These are phyloP conservation scores for Varanus salvator DNA, from an alignment of 2,113 vertebrate genomes.

Conservation along the genomic window DNA sequence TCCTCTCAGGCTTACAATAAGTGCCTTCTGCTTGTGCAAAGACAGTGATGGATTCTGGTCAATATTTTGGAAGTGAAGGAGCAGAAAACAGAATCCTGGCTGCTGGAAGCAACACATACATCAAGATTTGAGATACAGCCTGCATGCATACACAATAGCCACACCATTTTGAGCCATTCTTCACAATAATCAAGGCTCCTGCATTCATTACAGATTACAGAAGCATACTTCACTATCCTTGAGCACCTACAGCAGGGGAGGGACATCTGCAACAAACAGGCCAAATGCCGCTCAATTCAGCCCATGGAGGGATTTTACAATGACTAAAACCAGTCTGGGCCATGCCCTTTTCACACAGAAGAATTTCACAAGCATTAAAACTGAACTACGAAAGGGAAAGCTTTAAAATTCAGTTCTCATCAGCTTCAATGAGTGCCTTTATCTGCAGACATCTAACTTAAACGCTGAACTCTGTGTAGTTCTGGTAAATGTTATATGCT, in stretches of 20 bases:
- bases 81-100: neutral
- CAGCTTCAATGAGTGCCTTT: neutral
- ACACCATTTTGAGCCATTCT: neutral
- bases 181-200: neutral
- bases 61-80: neutral
- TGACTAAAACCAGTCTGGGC: neutral
- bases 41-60: neutral
- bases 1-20: neutral
- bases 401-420: constrained; percentile 20
- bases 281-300: too few relatives aligned
- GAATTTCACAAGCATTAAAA: neutral
- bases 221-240: neutral
- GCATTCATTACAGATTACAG: neutral
- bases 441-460: constrained; percentile 21
- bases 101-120: neutral
- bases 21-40: neutral
- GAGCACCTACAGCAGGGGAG: neutral
- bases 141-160: too few relatives aligned
- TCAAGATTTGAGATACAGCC: neutral
- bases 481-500: neutral
- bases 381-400: neutral
- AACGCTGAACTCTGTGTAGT: constrained; percentile 7
- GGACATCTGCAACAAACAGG: too few relatives aligned
- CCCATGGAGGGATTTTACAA: neutral
- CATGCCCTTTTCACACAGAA: neutral